Base-by-base conservation (phyloP, 2,888 invertebrate genomes). In the Aelia acuminata region DNA sequence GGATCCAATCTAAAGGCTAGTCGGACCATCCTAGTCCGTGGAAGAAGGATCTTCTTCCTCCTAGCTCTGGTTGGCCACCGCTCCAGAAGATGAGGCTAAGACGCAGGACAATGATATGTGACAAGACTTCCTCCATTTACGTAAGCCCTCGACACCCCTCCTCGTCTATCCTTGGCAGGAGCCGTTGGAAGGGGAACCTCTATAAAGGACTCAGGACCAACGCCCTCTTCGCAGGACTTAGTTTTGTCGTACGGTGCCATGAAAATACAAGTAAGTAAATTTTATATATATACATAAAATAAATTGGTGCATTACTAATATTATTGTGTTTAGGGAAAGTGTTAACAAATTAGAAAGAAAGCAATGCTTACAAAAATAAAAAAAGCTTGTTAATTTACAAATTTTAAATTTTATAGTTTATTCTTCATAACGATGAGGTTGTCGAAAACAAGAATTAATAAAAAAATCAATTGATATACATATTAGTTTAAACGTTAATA, bases 171-270 rank as follows among this genome's bases (percentile, higher is more conserved):
- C 63, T 70, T 70, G 63, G 35, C 26, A 26, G 26, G 57, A 57
- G 13, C 4, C 31, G 63, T 7, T 15, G 80, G 80, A 47, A 47
- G 80, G 80, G 80, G n/a, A n/a, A 47, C 43, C 43, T 11, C 80
- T 80, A 80, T 80, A 80, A 13, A 80, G 80, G 43, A n/a, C n/a
- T 47, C 80, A 47, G 80, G 80, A 80, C 80, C 80, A 80, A 80
- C 80, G 80, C 80, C 80, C 80, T 80, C 22, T 8, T 80, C 80
- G 80, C 80, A 80, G 80, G 80, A 80, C 80, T 80, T 80, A 5
- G 80, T 80, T 39, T 80, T 80, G 43, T 80, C 80, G n/a, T n/a
- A 22, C 43, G 3, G 43, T 80, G 80, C n/a, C 80, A 80, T 80
- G 80, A 80, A 47, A 80, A 80, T 80, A 80, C 80, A 80, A 39